Evolutionary conservation across 2,888 invertebrate genomes (phyloP), one percentile per base, ranked within the genome.

Genomic region (Folsomia manolachei): DNA sequence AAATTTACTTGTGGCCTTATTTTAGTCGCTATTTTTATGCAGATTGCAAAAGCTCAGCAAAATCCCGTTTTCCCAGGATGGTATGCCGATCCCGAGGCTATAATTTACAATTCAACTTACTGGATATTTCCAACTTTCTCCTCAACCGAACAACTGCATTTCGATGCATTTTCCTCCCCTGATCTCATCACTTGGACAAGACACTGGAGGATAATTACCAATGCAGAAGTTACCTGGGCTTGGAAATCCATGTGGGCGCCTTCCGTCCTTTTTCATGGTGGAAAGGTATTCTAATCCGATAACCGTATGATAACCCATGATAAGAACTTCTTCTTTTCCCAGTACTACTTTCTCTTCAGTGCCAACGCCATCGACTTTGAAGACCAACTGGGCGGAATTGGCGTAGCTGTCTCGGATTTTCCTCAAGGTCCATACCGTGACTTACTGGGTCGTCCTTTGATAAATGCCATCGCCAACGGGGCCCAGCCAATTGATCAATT

Each of bases 401-500:
- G 78, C 2, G 70, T 78, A 53, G 53, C 74, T 2, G 71, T 73
- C 0, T 39, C 73, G 4, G 76, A 76, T 25, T 21, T 63, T 7
- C 78, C 78, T 11, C 70, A 73, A 63, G 78, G 78, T 4, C 78
- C 78, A 9, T 78, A 75, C 71, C 70, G 26, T 23, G 78, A 78
- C 62, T 23, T 74, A 26, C 19, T 78, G 1, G 76, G 75, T 11
- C 25, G 52, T n/a, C 78, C 78, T 0, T 25, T 78, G 19, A 74
- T 78, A 14, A 63, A 75, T 7, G 74, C 68, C 1, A 78, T 71
- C 56, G 72, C 74, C 2, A 76, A 76, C 27, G 78, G 76, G 11
- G 78, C 78, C 0, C 75, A 76, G 19, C 78, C 78, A 1, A 78
- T 78, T 52, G 78, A 78, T 69, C 78, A 78, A 52, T 78, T 70